Conservation (phyloP, 2,797 vertebrate species). For the Antrozous pallidus region DNA sequence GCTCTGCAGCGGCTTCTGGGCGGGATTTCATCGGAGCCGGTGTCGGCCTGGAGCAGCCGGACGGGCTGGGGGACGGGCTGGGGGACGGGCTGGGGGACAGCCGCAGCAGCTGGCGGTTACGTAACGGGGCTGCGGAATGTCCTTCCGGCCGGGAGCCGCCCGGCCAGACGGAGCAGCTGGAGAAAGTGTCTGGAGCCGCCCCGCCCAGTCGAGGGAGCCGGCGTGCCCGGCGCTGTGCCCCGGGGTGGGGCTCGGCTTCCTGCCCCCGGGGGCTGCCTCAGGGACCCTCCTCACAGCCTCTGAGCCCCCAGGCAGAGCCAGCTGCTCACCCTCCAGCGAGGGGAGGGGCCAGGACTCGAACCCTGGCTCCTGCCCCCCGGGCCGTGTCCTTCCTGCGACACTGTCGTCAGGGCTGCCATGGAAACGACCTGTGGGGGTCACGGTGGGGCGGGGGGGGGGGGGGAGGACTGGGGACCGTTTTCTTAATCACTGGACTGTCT, state of each 20-base stretch:
- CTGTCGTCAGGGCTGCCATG: background rate
- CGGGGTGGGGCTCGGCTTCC: too few relatives aligned
- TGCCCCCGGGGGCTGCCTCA: background rate
- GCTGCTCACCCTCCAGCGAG: background rate
- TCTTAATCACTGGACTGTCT: background rate
- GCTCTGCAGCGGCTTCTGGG: background rate
- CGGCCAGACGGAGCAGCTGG: background rate
- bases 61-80: conserved; percentile 25
- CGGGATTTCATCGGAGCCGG: conserved; percentile 72
- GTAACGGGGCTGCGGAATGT: background rate
- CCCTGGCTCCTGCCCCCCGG: background rate
- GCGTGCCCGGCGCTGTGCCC: too few relatives aligned
- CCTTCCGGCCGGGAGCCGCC: background rate
- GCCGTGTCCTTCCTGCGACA: background rate
- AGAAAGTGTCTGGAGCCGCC: background rate
- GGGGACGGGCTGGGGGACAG: conserved; percentile 36
- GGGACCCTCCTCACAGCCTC: background rate
- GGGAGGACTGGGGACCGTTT: background rate
- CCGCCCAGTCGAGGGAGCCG: too few relatives aligned
- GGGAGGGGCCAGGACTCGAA: too few relatives aligned
- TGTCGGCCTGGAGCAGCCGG: conserved; percentile 56
- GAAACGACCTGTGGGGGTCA: background rate
- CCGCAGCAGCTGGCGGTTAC: conserved; percentile 41
- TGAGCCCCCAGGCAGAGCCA: background rate
- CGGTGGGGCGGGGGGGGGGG: background rate